Conservation (phyloP, 2,888 invertebrate species). For the Byasa hedistus region DNA sequence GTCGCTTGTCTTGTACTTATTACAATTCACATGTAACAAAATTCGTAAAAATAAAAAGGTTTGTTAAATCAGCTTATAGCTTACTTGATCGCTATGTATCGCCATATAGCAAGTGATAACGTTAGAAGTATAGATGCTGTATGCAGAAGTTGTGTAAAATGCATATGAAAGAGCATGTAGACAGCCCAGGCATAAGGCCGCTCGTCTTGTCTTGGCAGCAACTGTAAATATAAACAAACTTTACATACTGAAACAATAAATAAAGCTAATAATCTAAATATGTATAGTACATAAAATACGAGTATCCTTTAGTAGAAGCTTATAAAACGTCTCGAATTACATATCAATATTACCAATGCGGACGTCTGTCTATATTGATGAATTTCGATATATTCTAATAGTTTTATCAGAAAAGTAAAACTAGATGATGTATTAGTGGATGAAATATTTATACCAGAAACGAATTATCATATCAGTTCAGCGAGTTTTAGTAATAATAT, state of each 20-base stretch:
- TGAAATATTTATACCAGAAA: no score
- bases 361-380: no score
- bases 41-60: background rate
- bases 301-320: no score
- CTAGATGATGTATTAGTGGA: no score
- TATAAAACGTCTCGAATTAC: no score
- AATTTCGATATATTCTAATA: no score
- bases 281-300: no score
- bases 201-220: conserved; percentile 81
- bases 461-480: no score
- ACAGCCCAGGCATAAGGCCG: conserved; percentile 86
- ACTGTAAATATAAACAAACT: conserved; percentile 41
- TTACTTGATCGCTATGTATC: conserved; percentile 91
- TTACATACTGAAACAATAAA: background rate
- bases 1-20: background rate
- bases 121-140: conserved; percentile 92
- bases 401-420: no score
- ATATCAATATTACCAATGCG: no score
- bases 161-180: conserved; percentile 88
- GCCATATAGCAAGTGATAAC: conserved; percentile 90
- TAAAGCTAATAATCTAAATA: background rate
- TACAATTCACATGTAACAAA: no score
- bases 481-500: no score
- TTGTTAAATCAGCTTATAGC: conserved; percentile 35
- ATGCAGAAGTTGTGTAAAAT: conserved; percentile 89